Percentiles rank a stretch among this genome's conserved stretches.
phyloP scores from a whole-genome alignment of 2,797 vertebrate species.

The Parauchenoglanis ngamensis region DNA sequence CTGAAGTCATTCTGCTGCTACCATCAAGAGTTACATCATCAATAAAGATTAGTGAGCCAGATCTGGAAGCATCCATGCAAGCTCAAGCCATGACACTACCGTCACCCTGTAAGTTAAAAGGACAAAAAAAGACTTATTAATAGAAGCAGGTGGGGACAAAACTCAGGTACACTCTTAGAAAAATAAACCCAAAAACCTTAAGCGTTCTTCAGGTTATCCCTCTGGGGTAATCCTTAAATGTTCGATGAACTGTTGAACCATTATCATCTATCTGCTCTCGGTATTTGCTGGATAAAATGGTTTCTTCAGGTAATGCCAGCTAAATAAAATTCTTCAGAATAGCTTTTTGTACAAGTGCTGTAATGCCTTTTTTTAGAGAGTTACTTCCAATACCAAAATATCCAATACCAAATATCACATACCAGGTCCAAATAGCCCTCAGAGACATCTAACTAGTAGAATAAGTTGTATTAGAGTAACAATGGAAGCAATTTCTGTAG shows the following conservation, averaged over 20 bases:
- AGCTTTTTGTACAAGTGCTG: not conserved
- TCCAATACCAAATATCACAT: not conserved
- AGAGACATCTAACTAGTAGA: not conserved
- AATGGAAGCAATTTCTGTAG: not conserved
- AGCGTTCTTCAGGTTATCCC: not conserved
- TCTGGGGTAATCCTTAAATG: not conserved
- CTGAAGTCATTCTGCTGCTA: not conserved
- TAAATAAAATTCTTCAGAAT: conserved; percentile 1
- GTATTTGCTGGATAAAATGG: not conserved
- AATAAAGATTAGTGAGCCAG: not conserved
- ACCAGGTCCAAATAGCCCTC: not conserved
- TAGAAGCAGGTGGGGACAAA: not conserved
- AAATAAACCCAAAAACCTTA: not conserved
- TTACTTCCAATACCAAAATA: not conserved
- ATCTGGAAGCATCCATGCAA: not conserved
- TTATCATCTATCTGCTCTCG: not conserved
- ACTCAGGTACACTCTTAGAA: not conserved
- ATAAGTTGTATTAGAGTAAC: conserved; percentile 1
- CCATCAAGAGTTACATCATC: not conserved
- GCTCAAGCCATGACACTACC: not conserved
- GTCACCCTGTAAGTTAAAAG: not conserved
- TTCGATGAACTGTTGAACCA: not conserved
- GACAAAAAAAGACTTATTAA: not conserved
- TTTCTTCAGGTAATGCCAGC: not conserved
- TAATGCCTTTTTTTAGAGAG: not conserved